phyloP scores from a whole-genome alignment of 2,113 vertebrate species.

The Tonatia bakeri region DNA sequence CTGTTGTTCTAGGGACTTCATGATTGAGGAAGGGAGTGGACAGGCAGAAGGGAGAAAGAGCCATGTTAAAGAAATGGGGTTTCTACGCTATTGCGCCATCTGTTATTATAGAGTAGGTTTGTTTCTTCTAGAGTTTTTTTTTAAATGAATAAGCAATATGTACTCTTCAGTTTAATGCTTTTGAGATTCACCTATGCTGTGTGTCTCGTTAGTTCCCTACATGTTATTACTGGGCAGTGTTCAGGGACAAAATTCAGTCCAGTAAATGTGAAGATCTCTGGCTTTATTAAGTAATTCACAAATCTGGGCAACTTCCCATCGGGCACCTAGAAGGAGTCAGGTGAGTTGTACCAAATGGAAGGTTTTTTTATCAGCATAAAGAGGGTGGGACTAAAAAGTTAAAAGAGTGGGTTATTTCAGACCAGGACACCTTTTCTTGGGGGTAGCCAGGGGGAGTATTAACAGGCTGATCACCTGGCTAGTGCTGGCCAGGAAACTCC shows the following conservation, averaged over 20 bases:
- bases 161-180: neutral
- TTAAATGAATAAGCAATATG: neutral
- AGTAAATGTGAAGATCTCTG: neutral
- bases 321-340: neutral
- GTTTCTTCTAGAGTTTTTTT: neutral
- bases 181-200: neutral
- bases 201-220: neutral
- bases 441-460: neutral
- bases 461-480: neutral
- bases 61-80: neutral
- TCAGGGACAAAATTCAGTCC: neutral
- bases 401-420: neutral
- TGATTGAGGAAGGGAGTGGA: no score
- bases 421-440: neutral
- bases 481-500: neutral
- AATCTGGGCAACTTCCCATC: neutral
- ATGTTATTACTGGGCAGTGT: neutral
- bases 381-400: neutral
- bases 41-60: neutral
- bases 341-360: neutral
- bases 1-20: no score
- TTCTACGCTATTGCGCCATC: neutral
- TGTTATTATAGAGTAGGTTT: neutral
- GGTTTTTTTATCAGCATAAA: neutral
- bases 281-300: neutral